Percentiles rank a stretch among this genome's conserved stretches.
phyloP scores from a whole-genome alignment of 2,888 invertebrate species.

The Morpho helenor region DNA sequence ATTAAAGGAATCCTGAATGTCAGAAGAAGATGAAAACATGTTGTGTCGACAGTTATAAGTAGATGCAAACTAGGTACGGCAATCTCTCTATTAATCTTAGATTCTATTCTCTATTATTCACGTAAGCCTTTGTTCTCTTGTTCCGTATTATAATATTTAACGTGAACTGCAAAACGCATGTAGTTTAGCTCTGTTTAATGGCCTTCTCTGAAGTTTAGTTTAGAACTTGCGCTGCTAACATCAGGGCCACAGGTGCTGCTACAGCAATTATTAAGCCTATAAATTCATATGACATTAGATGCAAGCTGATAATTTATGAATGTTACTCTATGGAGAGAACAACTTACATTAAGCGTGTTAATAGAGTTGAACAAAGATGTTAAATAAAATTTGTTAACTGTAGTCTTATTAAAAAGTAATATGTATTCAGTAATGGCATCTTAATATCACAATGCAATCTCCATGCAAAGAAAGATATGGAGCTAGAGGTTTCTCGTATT shows the following conservation, averaged over 20 bases:
- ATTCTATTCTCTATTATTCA: background rate
- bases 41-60: too few relatives aligned
- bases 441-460: too few relatives aligned
- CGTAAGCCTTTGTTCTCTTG: constrained; percentile 4
- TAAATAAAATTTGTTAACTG: too few relatives aligned
- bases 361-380: too few relatives aligned
- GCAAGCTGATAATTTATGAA: constrained; percentile 1
- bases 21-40: too few relatives aligned
- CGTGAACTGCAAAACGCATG: background rate
- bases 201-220: constrained; percentile 10
- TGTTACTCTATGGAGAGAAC: too few relatives aligned
- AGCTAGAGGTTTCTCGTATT: too few relatives aligned
- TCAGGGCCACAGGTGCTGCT: constrained; percentile 10
- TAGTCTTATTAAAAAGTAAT: too few relatives aligned
- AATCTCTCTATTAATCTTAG: constrained; percentile 17
- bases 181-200: constrained; percentile 8
- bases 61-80: constrained; percentile 8
- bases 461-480: too few relatives aligned
- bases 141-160: constrained; percentile 1
- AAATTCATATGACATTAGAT: constrained; percentile 1
- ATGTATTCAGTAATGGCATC: too few relatives aligned
- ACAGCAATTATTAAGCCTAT: constrained; percentile 11
- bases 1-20: too few relatives aligned
- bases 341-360: too few relatives aligned
- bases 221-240: constrained; percentile 9